These are phyloP conservation scores for Scaeva pyrastri DNA, from an alignment of 2,888 invertebrate species.

Conservation along the genomic window DNA sequence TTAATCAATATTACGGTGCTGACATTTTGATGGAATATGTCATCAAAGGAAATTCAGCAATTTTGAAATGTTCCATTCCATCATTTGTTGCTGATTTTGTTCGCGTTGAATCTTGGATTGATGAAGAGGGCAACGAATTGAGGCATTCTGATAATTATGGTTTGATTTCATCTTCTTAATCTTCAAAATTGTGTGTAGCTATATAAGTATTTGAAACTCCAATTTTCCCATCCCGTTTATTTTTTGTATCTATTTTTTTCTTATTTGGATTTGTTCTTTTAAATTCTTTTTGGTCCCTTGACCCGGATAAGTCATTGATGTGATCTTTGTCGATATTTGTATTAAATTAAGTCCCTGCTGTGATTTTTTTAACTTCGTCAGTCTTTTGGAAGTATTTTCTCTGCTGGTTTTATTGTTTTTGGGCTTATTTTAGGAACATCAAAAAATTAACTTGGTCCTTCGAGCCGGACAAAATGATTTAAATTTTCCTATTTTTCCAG, in stretches of 20 bases:
- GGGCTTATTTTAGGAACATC: neutral
- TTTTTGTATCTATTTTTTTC: neutral
- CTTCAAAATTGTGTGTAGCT: neutral
- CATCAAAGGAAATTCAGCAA: constrained; percentile 89
- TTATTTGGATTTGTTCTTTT: too few species aligned
- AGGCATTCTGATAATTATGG: constrained; percentile 85
- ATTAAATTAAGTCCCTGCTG: too few species aligned
- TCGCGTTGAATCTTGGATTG: constrained; percentile 88
- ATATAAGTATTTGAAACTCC: neutral
- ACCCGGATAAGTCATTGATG: too few species aligned
- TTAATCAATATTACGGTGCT: constrained; percentile 89
- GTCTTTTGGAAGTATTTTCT: neutral
- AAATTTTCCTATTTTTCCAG: constrained; percentile 82
- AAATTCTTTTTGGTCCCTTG: neutral
- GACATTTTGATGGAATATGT: constrained; percentile 90
- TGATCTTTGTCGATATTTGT: too few species aligned
- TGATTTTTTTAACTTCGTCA: too few species aligned
- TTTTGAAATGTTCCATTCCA: constrained; percentile 90
- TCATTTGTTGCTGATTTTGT: constrained; percentile 91
- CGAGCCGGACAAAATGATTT: neutral
- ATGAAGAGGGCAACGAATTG: constrained; percentile 86
- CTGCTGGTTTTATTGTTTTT: too few species aligned
- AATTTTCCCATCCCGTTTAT: neutral
- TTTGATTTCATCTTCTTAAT: constrained; percentile 77
- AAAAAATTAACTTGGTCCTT: neutral